Evolutionary conservation across 2,113 vertebrate species (phyloP), one percentile per base, ranked within the genome.

Genomic region (Centropristis striata): DNA sequence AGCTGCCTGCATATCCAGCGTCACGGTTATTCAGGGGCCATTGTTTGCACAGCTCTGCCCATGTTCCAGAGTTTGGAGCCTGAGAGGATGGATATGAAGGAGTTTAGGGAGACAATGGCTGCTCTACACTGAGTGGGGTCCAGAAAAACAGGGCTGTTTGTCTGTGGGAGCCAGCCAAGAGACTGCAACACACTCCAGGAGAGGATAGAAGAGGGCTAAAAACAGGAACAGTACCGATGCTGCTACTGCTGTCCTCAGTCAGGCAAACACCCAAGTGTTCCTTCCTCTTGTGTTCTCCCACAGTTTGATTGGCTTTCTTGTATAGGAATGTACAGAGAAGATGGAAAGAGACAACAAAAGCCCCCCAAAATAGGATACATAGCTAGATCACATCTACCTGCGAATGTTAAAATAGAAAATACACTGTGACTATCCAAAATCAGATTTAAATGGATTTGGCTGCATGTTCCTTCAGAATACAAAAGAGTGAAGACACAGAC

Each of bases 101-200:
- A 75, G 71, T 85, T 85, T 41, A 54, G 21, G 53, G 53, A 23
- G 83, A 92, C 86, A 91, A 93, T 89, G 75, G 79, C 83, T 75
- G 44, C 80, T 58, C 37, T 32, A 25, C 76, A 50, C 18, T n/a
- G 76, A 80, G 64, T 58, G 51, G 65, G 65, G 77, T 79, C 75
- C 77, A 66, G 81, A 55, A 66, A 67, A 55, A 47, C 28, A 18
- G 9, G 59, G 59, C 39, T 58, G 32, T 60, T 67, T 78, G 69
- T 76, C 27, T 67, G 63, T 69, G 71, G 79, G 75, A 79, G 67
- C 59, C 41, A 9, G 61, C 80, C 76, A 86, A 74, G 71, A 80
- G 83, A 60, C 47, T 50, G 55, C 70, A 78, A 83, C 77, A 79
- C 39, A 90, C 57, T 69, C 46, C 41, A 55, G n/a, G 23, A 53